Base-by-base conservation (phyloP, 2,888 invertebrate species). In the Hanleya hanleyi region DNA sequence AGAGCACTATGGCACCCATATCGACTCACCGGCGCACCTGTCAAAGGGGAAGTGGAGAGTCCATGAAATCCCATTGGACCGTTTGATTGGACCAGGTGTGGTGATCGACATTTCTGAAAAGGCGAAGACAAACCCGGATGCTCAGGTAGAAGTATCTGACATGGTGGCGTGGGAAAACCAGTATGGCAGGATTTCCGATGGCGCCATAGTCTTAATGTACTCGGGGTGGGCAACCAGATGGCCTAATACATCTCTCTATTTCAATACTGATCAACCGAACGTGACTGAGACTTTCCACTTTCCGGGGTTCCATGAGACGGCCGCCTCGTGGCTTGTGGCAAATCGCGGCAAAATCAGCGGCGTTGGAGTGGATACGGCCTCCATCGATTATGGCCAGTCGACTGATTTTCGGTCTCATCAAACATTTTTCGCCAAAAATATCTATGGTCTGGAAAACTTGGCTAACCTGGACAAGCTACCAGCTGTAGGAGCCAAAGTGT, bases 341-440 rank as follows among this genome's bases (percentile, higher is more conserved):
- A 88, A 92, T 57, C 64, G 82, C 37, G 4, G 26, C 29, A 91
- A 84, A 6, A 65, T 92, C 12, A 92, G 92, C 78, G 92, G 94
- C 73, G 92, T 93, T 1, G 94, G 94, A 0, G 92, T 94, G 0
- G 94, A 95, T 86, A 92, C 93, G 0, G 92, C 94, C 0, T 94
- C 94, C 9, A 88, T 93, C 0, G 94, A 95, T 88, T 91, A 92
- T 0, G 93, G 93, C 79, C 80, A 87, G 83, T 87, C 92, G 83
- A 75, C 81, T 84, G 85, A 89, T 32, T 91, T 92, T 15, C 91
- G 91, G 0, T 91, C 90, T 1, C 94, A 93, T 82, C 91, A 92
- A 1, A 91, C 92, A 32, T 91, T 94, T 6, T 91, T 86, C 0
- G 77, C 80, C 22, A 84, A 88, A 6, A 91, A 92, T 75, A 89